Conservation (phyloP, 2,113 vertebrate genomes). For the Erythrocercus mccallii region DNA sequence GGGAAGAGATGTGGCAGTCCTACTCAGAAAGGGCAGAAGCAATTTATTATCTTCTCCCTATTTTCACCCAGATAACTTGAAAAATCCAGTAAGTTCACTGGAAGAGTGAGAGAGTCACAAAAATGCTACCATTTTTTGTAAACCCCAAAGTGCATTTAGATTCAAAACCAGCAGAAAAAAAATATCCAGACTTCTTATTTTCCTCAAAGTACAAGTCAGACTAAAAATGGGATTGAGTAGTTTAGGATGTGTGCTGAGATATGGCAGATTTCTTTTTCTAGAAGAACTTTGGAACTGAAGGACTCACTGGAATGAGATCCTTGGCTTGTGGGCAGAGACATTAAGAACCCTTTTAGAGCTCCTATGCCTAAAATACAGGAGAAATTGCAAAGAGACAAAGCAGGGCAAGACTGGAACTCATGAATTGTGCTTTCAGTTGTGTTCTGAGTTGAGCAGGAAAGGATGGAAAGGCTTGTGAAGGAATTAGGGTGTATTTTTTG, state of each 20-base stretch:
- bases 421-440: neutral
- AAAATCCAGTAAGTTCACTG: neutral
- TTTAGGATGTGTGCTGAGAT: neutral
- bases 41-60: neutral
- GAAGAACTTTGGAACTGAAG: neutral
- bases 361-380: neutral
- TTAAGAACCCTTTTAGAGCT: neutral
- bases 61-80: neutral
- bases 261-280: neutral
- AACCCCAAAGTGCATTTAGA: neutral
- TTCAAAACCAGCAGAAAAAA: neutral
- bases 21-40: neutral
- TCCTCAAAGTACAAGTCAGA: neutral
- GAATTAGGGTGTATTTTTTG: neutral
- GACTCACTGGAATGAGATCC: neutral
- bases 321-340: neutral
- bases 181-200: neutral
- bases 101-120: neutral
- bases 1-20: neutral
- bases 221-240: neutral
- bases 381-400: neutral
- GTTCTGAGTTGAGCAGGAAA: neutral
- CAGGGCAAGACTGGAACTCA: neutral
- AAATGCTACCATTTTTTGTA: neutral
- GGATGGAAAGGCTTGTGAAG: neutral